Percentiles rank a stretch among this genome's conserved stretches.
Evolutionary conservation across 2,888 invertebrate genomes (phyloP).

Genomic region (Agriopis aurantiaria): DNA sequence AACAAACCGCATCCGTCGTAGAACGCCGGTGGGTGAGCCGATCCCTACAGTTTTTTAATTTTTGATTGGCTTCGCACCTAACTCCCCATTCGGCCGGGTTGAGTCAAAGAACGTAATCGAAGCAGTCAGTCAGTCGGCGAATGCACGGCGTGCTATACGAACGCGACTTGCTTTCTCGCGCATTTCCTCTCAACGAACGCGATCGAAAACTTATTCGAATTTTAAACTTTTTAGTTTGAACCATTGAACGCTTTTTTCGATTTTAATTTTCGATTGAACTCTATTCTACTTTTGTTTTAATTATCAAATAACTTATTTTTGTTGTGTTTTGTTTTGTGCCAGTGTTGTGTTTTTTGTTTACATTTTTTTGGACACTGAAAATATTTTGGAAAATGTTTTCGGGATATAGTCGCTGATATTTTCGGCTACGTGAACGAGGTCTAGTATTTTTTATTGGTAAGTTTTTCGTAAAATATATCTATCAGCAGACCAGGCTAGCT

Average conservation of each 20-base stretch:
- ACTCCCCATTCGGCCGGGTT: conserved; percentile 19
- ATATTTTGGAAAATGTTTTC: conserved; percentile 40
- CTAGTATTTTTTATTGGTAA: conserved; percentile 37
- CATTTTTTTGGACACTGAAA: conserved; percentile 32
- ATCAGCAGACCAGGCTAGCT: not conserved
- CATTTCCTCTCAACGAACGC: conserved; percentile 55
- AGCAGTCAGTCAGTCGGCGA: conserved; percentile 58
- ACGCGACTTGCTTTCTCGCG: conserved; percentile 60
- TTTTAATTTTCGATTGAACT: conserved; percentile 20
- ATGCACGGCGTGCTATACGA: conserved; percentile 59
- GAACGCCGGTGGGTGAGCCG: conserved; percentile 51
- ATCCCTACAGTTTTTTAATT: conserved; percentile 57
- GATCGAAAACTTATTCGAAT: conserved; percentile 54
- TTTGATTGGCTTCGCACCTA: conserved; percentile 23
- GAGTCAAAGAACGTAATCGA: conserved; percentile 18
- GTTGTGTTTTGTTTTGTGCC: conserved; percentile 39
- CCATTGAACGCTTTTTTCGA: conserved; percentile 4
- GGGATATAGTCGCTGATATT: conserved; percentile 30
- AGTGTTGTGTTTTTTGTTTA: conserved; percentile 42
- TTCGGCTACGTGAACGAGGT: conserved; percentile 30
- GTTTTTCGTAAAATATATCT: not conserved
- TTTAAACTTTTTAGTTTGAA: conserved; percentile 22
- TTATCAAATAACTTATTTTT: conserved; percentile 18
- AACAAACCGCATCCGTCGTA: conserved; percentile 59
- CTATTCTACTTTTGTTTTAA: conserved; percentile 4